Evolutionary conservation across 2,797 vertebrate genomes (phyloP).

Genomic region (Pseudotriccus pelzelni): DNA sequence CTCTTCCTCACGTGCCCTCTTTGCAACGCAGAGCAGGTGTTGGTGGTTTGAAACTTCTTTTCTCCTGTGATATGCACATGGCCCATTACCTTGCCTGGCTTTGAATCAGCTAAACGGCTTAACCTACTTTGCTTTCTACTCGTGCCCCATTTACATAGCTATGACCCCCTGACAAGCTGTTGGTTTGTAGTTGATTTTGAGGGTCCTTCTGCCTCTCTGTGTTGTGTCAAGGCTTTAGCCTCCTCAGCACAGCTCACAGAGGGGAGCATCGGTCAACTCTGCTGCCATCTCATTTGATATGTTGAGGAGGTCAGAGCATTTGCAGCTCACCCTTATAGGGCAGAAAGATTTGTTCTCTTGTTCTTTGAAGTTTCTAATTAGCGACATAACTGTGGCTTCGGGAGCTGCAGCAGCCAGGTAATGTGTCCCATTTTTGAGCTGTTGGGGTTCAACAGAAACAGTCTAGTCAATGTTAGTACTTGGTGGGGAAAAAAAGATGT

Average conservation of each 20-base stretch:
- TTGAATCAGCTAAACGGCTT: not conserved
- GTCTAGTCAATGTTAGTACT: not conserved
- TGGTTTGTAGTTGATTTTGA: not conserved
- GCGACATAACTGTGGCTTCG: not conserved
- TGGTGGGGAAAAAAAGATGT: not conserved
- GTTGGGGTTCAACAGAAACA: not conserved
- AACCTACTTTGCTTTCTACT: not conserved
- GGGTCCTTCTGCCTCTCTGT: not conserved
- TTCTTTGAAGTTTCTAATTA: not conserved
- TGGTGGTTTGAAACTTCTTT: not conserved
- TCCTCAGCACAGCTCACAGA: not conserved
- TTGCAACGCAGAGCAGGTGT: rapidly evolving
- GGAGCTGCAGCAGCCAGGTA: not conserved
- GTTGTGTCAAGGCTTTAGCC: not conserved
- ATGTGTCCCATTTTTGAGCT: rapidly evolving
- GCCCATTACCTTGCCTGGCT: not conserved
- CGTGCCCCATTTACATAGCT: not conserved
- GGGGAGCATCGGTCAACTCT: rapidly evolving
- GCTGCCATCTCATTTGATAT: rapidly evolving
- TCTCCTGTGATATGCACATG: rapidly evolving
- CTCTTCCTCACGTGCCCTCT: not conserved
- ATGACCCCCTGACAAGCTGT: not conserved
- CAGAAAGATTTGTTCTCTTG: not conserved
- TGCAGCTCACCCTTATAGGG: not conserved
- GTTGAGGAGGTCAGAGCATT: not conserved